A percentile compares a stretch with the other conserved stretches of the same genome.
Conservation (phyloP, 2,113 vertebrate species). For the Sminthopsis crassicaudata region DNA sequence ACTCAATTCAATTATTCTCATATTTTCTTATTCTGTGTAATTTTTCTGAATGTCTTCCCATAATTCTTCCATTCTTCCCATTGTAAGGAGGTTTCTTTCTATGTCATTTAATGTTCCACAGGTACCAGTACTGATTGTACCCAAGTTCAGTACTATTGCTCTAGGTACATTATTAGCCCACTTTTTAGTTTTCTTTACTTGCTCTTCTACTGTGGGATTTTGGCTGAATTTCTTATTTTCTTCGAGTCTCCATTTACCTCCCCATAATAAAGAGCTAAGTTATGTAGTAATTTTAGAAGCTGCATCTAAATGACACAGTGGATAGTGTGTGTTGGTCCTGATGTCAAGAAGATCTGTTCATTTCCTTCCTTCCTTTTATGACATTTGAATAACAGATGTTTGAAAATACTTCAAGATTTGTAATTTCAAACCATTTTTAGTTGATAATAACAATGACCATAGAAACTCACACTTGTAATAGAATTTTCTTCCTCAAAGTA, state of each 20-base stretch:
- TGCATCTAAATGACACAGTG: background rate
- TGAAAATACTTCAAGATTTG: conserved; percentile 58
- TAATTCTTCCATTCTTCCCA: background rate
- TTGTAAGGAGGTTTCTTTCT: background rate
- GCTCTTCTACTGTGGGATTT: conserved; percentile 51
- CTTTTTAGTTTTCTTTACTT: conserved; percentile 33
- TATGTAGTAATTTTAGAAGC: conserved; percentile 21
- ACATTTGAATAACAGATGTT: conserved; percentile 69
- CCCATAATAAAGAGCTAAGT: conserved; percentile 61
- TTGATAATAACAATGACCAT: conserved; percentile 53
- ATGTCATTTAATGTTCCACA: background rate
- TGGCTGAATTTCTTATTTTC: conserved; percentile 36
- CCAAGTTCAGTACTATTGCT: background rate
- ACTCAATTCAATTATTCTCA: background rate
- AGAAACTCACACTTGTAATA: conserved; percentile 44
- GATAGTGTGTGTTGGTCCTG: background rate
- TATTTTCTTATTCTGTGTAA: background rate
- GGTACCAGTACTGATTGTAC: background rate
- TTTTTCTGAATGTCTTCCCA: background rate
- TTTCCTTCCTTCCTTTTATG: background rate
- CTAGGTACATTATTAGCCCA: background rate
- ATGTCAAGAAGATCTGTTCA: background rate
- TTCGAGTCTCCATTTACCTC: conserved; percentile 71
- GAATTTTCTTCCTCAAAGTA: conserved; percentile 50
- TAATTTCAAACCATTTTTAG: conserved; percentile 30